Evolutionary conservation across 64 coral and sea anemone species (phyloP), one percentile per base, ranked within the genome.

Genomic region (Stichodactyla helianthus): DNA sequence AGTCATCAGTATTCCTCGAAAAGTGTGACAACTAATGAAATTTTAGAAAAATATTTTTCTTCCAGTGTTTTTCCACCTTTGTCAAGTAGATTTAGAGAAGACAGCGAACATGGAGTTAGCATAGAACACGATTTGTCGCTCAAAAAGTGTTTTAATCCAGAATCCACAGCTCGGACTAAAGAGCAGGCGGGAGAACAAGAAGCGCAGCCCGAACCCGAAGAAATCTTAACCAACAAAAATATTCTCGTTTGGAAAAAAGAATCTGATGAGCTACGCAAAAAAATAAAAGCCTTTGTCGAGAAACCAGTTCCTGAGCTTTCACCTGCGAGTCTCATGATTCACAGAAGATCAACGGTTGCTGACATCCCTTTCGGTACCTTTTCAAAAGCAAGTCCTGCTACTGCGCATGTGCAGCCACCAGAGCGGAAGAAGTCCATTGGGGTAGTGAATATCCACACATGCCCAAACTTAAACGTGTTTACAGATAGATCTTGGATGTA

Each of bases 401-500:
- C 1, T 74, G 12, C 26, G 25, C 68, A 74, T 74, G 68, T 11
- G 26, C 68, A n/a, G 22, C 10, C 25, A 13, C 68, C 23, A 79
- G 50, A 85, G 16, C 68, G 89, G 20, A 60, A 90, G 22, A 85
- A 90, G 52, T 83, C 82, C 53, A 62, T 10, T 7, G 89, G 70
- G 51, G 27, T 90, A 5, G 89, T 90, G 0, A 90, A 90, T 17
- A 22, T 90, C 8, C 89, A 90, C 53, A 90, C 82, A 6, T 90
- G 89, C 16, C 89, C 89, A 2, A 90, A 85, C 44, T 50, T 86
- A n/a, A 90, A 90, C 35, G 70, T 90, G 10, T 90, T 90, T 13
- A 63, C 68, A 31, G 89, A 90, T 53, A 70, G 53, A 62, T 90
- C 89, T 15, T 90, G 89, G 89, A 55, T 79, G 50, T 90, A 90